Base-by-base conservation (phyloP, 2,888 invertebrate genomes). In the Apamea sordens region DNA sequence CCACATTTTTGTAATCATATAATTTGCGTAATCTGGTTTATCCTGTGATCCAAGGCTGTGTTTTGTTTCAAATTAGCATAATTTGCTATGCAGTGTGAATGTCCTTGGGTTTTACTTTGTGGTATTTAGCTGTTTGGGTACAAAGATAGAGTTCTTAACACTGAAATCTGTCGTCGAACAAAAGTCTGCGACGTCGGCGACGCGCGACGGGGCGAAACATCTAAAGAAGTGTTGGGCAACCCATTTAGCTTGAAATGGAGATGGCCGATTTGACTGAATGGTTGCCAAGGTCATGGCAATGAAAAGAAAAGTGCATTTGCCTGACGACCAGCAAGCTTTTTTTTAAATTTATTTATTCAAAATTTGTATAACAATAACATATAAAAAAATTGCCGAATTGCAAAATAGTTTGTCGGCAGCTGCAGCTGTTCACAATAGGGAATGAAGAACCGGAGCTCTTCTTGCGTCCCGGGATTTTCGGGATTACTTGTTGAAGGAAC, bases 1-100 rank as follows among this genome's bases (percentile, higher is more conserved):
- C 36, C 36, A 82, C 67, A 67, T 79, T 76, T 71, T 73, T 76
- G n/a, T 65, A 73, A 32, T 65, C 36, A 41, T 56, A 56, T 59
- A 61, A 44, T 61, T 73, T 67, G 24, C 3, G 64, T 64, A 36
- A 82, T 73, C 75, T 63, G 13, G 65, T 77, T 36, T 69, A 73
- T 78, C 67, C 73, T 56, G 77, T 24, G 32, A 10, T 36, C 5
- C 65, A 68, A 81, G 64, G 72, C 47, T 53, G 2, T 56, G 32
- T 50, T 74, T 78, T 44, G 10, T 67, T 32, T 36, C 1, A 15
- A 65, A 71, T 64, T 36, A 74, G 24, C 13, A 41, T n/a, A n/a
- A n/a, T 79, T 79, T 65, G 56, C 24, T 28, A 32, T 36, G 65
- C 28, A 32, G n/a, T 59, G 24, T 68, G 24, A 15, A 44, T 61